Conservation (phyloP, 2,888 invertebrate species). For the Synanthedon vespiformis region DNA sequence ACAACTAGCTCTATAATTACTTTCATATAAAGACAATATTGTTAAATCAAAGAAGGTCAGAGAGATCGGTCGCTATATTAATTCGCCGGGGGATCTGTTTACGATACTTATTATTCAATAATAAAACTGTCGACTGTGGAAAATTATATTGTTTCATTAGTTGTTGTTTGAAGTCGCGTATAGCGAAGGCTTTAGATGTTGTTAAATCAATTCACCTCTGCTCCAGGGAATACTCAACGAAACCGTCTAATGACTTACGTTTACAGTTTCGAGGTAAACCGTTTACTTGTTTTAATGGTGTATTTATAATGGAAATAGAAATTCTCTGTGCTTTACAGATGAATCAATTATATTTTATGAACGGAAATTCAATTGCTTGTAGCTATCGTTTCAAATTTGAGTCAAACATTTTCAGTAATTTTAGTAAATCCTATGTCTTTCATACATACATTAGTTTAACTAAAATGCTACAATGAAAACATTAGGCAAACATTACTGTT, state of each 20-base stretch:
- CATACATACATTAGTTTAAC: too few relatives aligned
- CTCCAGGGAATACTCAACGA: background rate
- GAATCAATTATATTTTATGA: too few relatives aligned
- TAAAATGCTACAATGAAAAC: too few relatives aligned
- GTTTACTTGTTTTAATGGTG: background rate
- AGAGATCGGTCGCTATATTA: constrained; percentile 15
- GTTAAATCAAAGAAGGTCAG: constrained; percentile 41
- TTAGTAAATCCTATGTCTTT: too few relatives aligned
- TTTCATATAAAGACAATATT: constrained; percentile 44
- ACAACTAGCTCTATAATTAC: constrained; percentile 35
- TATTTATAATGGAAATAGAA: too few relatives aligned
- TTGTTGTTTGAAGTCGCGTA: constrained; percentile 10
- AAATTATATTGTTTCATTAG: constrained; percentile 22
- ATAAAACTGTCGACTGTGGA: constrained; percentile 38
- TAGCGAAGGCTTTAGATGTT: background rate
- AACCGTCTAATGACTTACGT: background rate
- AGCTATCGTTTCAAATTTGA: too few relatives aligned
- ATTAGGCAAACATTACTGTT: too few relatives aligned
- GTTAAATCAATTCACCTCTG: constrained; percentile 6
- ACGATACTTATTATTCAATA: constrained; percentile 46
- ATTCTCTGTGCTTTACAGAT: too few relatives aligned
- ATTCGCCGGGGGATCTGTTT: constrained; percentile 35
- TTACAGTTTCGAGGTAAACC: background rate
- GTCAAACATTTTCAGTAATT: too few relatives aligned
- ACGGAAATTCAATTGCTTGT: too few relatives aligned